Evolutionary conservation across 1,140 invertebrate genomes (phyloP), one percentile per base, ranked within the genome.

Genomic region (Drepana arcuata): DNA sequence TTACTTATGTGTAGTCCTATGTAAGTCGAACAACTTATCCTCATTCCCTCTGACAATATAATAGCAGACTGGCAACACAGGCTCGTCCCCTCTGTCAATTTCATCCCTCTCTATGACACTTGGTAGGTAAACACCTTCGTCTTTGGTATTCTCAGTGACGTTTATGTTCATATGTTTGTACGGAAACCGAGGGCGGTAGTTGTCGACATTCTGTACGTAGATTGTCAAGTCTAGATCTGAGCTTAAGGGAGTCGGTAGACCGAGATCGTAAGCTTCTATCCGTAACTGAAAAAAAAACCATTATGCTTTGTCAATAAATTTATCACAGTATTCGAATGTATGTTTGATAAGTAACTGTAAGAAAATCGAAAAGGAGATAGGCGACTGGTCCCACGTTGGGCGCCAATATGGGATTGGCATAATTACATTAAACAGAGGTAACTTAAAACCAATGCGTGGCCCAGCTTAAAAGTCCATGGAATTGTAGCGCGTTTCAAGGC

Each of bases 181-280:
- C 9, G 92, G 79, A 75, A 97, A 97, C 49, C 94, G 90, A 0
- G 95, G 95, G 50, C 94, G 90, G 61, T 93, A 94, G 61, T 95
- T 94, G 71, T 96, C 94, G 0, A 96, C 91, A 71, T 96, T 95
- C 23, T 91, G 88, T 0, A 97, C 92, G 57, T 95, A 94, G 50
- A 97, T 90, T n/a, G 91, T 93, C 0, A 97, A 70, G 72, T 96
- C 95, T 4, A 96, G 77, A 71, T 96, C 94, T 0, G 92, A 92
- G 34, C 93, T 94, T 0, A 97, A 68, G 0, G 93, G 89, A 1
- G 94, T 95, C 5, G 95, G 95, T 2, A 89, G 80, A 0, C 94
- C 94, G 26, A 95, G 84, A 81, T 97, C 95, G 64, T 92, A 94
- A 1, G 95, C 95, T 85, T 96, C 94, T 5, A 97, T 89, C 47